Evolutionary conservation across 2,113 vertebrate species (phyloP), one percentile per base, ranked within the genome.

Genomic region (Eidolon helvum): DNA sequence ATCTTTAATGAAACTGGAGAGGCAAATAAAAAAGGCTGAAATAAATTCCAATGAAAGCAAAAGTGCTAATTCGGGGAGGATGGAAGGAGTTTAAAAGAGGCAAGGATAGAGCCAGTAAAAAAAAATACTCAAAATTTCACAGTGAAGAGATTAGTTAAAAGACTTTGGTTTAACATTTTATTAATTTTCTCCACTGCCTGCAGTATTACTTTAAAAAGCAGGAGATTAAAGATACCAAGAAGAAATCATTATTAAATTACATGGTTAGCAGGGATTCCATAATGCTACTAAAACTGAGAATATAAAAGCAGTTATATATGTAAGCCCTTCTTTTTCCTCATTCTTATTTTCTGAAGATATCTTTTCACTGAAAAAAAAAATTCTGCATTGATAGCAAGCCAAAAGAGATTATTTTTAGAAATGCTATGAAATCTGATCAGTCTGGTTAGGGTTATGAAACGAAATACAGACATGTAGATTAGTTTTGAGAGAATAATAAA

Each of bases 1-100:
- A 97, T 96, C 92, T 96, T 90, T 98, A 97, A 93, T 91, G 95
- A 94, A 97, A 96, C 94, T 74, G 93, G 91, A 91, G 88, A 96
- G 69, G 79, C 86, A 82, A 95, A 91, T 85, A 92, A 61, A 95
- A 94, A 94, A 95, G 87, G 19, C 30, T 77, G 74, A 96, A 84
- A 95, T 61, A 92, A 95, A 92, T 93, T 90, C 45, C 53, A 86
- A 26, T 86, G 68, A 94, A 89, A 96, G 88, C 38, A 33, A 45
- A 79, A 63, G 77, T 33, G 38, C 57, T 95, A 87, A 95, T 94
- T 93, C 28, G 35, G 87, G 43, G 89, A 95, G 55, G 72, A 5
- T 88, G 33, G 74, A 75, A 86, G 66, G 69, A 85, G 61, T 77
- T 90, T 96, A 68, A 95, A 92, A 94, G 85, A 92, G 45, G 78